Percentiles rank a stretch among this genome's conserved stretches.
phyloP scores from a whole-genome alignment of 2,888 invertebrate genomes.

The Sialis fuliginosa region DNA sequence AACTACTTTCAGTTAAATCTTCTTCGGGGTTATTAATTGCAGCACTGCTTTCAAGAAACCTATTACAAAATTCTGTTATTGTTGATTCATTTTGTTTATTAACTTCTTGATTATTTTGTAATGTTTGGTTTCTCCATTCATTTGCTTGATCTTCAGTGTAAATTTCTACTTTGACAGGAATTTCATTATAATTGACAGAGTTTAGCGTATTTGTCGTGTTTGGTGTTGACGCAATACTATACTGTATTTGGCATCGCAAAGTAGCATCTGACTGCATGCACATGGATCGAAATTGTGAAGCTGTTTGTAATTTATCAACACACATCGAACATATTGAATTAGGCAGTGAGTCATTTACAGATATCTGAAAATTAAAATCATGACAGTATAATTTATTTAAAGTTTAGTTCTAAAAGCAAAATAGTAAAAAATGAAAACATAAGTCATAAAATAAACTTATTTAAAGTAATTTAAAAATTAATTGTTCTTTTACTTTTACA shows the following conservation, averaged over 20 bases:
- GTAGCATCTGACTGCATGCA: background rate
- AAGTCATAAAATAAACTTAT: too few species aligned
- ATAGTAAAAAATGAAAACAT: too few species aligned
- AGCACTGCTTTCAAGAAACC: background rate
- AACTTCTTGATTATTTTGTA: background rate
- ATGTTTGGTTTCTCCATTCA: background rate
- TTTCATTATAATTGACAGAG: background rate
- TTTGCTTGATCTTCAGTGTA: background rate
- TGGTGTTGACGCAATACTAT: background rate
- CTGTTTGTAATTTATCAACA: background rate
- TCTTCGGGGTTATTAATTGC: background rate
- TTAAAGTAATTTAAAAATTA: too few species aligned
- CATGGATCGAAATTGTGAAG: background rate
- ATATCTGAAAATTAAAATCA: background rate
- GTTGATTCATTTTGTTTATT: background rate
- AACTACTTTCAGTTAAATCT: background rate
- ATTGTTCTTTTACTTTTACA: background rate
- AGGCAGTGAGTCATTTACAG: background rate
- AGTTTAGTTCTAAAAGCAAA: too few species aligned
- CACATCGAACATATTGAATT: background rate
- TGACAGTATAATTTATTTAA: too few species aligned
- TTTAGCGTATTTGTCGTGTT: background rate
- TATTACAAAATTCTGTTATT: background rate
- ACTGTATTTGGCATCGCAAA: background rate
- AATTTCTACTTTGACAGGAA: background rate